A percentile compares a stretch with the other conserved stretches of the same genome.
Evolutionary conservation across 2,888 invertebrate genomes (phyloP).

Genomic region (Drosophila greeni): DNA sequence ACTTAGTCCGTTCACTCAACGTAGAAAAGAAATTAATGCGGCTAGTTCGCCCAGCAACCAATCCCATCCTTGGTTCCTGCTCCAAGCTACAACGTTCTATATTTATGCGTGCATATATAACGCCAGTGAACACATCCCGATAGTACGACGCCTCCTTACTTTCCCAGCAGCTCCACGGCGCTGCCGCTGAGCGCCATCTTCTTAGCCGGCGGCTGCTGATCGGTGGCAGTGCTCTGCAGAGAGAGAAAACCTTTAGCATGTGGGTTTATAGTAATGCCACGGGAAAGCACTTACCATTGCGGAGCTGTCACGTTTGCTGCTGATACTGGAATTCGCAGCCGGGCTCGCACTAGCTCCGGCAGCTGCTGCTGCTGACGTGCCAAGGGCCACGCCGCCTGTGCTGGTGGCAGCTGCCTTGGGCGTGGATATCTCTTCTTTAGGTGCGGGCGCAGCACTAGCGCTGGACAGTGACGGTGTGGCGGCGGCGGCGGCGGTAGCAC

Average conservation of each 20-base stretch:
- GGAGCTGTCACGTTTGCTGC: conserved; percentile 37
- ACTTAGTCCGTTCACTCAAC: conserved; percentile 6
- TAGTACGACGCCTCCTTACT: conserved; percentile 34
- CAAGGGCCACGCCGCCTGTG: neutral
- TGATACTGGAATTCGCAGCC: neutral
- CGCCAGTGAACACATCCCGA: conserved; percentile 13
- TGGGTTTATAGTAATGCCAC: rapidly evolving
- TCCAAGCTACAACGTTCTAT: conserved; percentile 5
- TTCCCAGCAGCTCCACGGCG: conserved; percentile 47
- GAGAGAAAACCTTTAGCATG: neutral
- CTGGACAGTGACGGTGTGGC: conserved; percentile 29
- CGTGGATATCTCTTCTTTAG: conserved; percentile 40
- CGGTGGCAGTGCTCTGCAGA: conserved; percentile 42
- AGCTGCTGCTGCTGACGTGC: neutral
- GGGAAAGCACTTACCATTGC: conserved; percentile 15
- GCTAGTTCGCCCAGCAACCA: neutral
- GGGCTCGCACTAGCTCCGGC: conserved; percentile 17
- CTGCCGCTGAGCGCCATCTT: conserved; percentile 47
- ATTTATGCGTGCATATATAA: conserved; percentile 30
- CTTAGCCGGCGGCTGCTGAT: conserved; percentile 55
- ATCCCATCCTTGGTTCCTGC: neutral
- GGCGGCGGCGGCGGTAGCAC: conserved; percentile 18
- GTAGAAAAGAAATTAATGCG: conserved; percentile 9
- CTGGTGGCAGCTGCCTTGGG: conserved; percentile 36
- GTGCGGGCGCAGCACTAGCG: conserved; percentile 27